Evolutionary conservation across 2,888 invertebrate genomes (phyloP).

Genomic region (Gryllus longicercus): DNA sequence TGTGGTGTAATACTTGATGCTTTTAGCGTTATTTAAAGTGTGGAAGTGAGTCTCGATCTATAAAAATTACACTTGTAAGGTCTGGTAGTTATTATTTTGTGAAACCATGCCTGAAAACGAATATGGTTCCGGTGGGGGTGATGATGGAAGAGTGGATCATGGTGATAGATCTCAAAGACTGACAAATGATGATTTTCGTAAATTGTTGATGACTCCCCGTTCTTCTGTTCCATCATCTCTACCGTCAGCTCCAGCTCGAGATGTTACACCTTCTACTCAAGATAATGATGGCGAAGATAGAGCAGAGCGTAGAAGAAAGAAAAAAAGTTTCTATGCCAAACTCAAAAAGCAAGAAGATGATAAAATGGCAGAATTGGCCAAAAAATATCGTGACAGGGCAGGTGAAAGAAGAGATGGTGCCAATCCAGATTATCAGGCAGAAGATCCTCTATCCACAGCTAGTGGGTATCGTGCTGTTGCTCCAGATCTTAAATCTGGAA

Average conservation of each 20-base stretch:
- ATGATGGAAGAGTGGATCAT: conserved; percentile 28
- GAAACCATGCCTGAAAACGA: conserved; percentile 31
- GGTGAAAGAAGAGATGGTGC: conserved; percentile 84
- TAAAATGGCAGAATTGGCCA: conserved; percentile 87
- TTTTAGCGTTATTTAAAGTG: too few relatives aligned
- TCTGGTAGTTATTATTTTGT: too few relatives aligned
- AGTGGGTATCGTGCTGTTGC: conserved; percentile 92
- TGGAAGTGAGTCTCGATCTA: too few relatives aligned
- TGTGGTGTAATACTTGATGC: too few relatives aligned
- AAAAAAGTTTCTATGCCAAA: conserved; percentile 91
- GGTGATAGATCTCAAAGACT: conserved; percentile 58
- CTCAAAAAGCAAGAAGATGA: conserved; percentile 93
- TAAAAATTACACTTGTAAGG: too few relatives aligned
- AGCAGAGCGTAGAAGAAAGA: conserved; percentile 82
- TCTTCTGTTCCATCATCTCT: conserved; percentile 61
- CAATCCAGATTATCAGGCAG: conserved; percentile 74
- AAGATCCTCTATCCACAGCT: conserved; percentile 81
- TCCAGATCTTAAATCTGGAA: conserved; percentile 89
- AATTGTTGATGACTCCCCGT: conserved; percentile 91
- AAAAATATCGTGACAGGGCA: conserved; percentile 89
- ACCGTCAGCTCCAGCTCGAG: conserved; percentile 38
- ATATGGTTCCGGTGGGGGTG: conserved; percentile 22
- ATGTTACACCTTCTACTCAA: conserved; percentile 40
- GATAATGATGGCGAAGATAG: conserved; percentile 60
- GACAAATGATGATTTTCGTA: conserved; percentile 96